These are phyloP conservation scores for Hepsetus odoe DNA, from an alignment of 2,113 vertebrate genomes.

Conservation along the genomic window DNA sequence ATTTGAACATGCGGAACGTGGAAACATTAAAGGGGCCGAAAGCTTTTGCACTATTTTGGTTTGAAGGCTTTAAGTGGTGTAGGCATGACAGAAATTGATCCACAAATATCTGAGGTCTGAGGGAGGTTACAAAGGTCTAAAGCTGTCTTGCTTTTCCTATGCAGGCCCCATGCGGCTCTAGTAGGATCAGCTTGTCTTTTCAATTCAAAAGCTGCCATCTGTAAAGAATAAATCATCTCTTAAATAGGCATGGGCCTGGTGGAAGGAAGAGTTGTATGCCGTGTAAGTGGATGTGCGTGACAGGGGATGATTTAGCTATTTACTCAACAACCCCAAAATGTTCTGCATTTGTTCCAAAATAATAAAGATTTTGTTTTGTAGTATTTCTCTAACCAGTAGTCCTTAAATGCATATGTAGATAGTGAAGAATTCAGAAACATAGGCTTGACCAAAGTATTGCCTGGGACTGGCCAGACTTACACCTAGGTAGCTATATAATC, in stretches of 20 bases:
- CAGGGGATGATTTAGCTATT: not conserved
- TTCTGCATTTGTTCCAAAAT: not conserved
- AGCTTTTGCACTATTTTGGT: conserved; percentile 31
- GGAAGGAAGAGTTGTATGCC: not conserved
- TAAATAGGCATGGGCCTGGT: conserved; percentile 33
- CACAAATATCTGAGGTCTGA: conserved; percentile 12
- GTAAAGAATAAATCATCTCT: conserved; percentile 39
- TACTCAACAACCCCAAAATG: not conserved
- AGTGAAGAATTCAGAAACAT: not conserved
- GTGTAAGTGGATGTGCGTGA: no score
- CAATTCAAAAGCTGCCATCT: conserved; percentile 23
- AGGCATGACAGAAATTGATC: conserved; percentile 31
- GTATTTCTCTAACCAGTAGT: not conserved
- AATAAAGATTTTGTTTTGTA: not conserved
- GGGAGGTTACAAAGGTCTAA: not conserved
- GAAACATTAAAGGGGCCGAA: conserved; percentile 1
- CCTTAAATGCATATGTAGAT: not conserved
- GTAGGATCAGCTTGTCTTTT: conserved; percentile 17
- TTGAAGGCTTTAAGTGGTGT: conserved; percentile 36
- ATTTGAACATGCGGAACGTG: not conserved
- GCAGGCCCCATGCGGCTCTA: conserved; percentile 3
- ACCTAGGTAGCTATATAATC: not conserved
- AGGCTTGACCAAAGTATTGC: not conserved
- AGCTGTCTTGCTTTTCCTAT: not conserved
- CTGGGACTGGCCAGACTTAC: not conserved